Percentiles rank a stretch among this genome's conserved stretches.
Evolutionary conservation across 1,140 invertebrate species (phyloP).

Genomic region (Drosophila tropicalis): DNA sequence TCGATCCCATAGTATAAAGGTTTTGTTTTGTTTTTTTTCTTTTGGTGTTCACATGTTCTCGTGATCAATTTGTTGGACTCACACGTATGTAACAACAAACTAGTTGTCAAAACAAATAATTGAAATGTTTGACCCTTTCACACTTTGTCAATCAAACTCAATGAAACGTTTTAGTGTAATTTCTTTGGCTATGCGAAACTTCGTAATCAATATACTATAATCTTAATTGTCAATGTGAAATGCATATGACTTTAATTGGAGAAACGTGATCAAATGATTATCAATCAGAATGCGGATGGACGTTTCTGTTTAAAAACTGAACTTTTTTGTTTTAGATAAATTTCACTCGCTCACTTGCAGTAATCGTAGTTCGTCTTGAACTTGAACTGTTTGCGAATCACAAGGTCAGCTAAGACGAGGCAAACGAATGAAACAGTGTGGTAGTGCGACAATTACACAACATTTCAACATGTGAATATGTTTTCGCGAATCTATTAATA

Average conservation of each 20-base stretch:
- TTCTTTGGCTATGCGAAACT: not conserved
- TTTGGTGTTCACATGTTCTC: not conserved
- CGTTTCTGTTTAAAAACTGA: no score
- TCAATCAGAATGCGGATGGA: no score
- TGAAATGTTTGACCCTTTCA: constrained; percentile 23
- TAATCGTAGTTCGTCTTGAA: constrained; percentile 2
- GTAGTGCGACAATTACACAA: not conserved
- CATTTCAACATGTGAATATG: not conserved
- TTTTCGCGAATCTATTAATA: not conserved
- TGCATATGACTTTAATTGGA: no score
- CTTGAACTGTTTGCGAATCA: constrained; percentile 13
- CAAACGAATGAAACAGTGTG: not conserved
- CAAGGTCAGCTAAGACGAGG: not conserved
- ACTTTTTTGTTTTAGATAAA: not conserved
- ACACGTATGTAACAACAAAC: constrained; percentile 1
- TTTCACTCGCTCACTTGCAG: not conserved
- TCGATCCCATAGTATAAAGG: constrained; percentile 17
- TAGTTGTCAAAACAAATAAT: not conserved
- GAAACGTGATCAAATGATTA: no score
- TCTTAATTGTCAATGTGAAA: no score
- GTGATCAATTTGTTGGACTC: constrained; percentile 30
- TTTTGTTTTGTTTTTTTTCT: constrained; percentile 6
- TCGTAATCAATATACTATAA: no score
- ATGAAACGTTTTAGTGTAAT: constrained; percentile 30
- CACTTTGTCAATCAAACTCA: constrained; percentile 36